A percentile compares a stretch with the other conserved stretches of the same genome.
These are phyloP conservation scores for Mactra quadrangularis DNA, from an alignment of 1,140 invertebrate species.

Conservation along the genomic window DNA sequence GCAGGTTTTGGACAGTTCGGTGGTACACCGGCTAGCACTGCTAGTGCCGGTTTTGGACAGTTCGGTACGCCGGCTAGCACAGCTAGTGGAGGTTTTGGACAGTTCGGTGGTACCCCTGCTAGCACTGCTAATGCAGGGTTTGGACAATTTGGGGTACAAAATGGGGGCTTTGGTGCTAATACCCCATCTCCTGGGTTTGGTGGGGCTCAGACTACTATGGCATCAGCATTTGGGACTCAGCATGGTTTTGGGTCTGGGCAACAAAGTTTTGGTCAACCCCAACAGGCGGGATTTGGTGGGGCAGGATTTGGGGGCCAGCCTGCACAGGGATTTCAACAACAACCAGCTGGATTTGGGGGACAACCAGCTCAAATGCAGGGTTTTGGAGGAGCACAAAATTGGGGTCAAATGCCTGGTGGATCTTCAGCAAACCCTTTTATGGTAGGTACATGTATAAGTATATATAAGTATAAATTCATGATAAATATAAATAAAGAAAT, in stretches of 20 bases:
- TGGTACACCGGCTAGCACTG: constrained; percentile 37
- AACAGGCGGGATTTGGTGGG: constrained; percentile 47
- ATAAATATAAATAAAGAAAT: constrained; percentile 7
- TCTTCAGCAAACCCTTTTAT: constrained; percentile 72
- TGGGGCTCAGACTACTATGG: constrained; percentile 23
- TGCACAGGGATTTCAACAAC: constrained; percentile 36
- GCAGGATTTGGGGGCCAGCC: constrained; percentile 40
- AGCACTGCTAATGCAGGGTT: constrained; percentile 59
- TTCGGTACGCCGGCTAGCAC: constrained; percentile 26
- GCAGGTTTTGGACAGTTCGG: constrained; percentile 64
- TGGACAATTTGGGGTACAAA: constrained; percentile 60
- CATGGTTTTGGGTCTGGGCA: constrained; percentile 30
- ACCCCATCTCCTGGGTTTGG: constrained; percentile 31
- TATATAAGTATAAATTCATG: no score
- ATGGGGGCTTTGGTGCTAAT: constrained; percentile 59
- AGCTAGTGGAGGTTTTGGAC: constrained; percentile 59
- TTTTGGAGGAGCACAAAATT: constrained; percentile 56
- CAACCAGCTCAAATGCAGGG: constrained; percentile 49
- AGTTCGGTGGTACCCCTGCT: constrained; percentile 38
- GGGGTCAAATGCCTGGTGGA: constrained; percentile 17
- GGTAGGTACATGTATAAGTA: constrained; percentile 54
- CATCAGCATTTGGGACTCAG: constrained; percentile 38
- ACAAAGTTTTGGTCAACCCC: constrained; percentile 58
- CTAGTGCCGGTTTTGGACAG: constrained; percentile 60
- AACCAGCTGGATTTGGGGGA: constrained; percentile 30